Conservation (phyloP, 2,888 invertebrate species). For the Limnephilus lunatus region DNA sequence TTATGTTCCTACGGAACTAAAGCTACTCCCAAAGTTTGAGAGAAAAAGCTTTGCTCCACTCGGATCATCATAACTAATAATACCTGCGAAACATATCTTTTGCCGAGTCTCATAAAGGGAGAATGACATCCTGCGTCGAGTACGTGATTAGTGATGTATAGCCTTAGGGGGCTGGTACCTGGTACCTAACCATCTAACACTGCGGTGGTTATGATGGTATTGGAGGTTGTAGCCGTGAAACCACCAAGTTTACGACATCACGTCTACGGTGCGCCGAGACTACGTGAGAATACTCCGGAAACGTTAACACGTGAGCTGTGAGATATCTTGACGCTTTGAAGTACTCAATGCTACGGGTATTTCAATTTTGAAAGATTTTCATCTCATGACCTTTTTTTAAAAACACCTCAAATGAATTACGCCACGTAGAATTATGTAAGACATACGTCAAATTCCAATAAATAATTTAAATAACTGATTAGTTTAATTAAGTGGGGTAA, state of each 20-base stretch:
- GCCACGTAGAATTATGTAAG: no score
- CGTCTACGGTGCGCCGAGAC: conserved; percentile 2
- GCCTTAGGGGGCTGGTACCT: neutral
- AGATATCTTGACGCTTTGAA: neutral
- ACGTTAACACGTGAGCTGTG: neutral
- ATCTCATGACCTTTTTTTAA: no score
- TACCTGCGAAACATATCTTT: no score
- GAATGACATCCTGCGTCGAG: neutral
- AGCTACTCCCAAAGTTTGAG: no score
- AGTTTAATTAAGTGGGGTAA: no score
- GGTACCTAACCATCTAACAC: no score
- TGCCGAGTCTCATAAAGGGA: neutral
- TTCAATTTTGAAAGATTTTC: neutral
- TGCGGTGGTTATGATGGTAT: neutral
- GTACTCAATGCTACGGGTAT: neutral
- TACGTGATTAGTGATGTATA: neutral
- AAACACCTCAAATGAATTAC: no score
- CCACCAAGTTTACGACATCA: neutral
- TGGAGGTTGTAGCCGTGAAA: neutral
- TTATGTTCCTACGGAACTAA: no score
- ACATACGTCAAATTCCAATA: no score
- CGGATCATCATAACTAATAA: no score
- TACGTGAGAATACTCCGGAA: neutral
- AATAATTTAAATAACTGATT: no score
- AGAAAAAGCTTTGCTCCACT: no score